Base-by-base conservation (phyloP, 1,140 invertebrate species). In the Platyura marginata region DNA sequence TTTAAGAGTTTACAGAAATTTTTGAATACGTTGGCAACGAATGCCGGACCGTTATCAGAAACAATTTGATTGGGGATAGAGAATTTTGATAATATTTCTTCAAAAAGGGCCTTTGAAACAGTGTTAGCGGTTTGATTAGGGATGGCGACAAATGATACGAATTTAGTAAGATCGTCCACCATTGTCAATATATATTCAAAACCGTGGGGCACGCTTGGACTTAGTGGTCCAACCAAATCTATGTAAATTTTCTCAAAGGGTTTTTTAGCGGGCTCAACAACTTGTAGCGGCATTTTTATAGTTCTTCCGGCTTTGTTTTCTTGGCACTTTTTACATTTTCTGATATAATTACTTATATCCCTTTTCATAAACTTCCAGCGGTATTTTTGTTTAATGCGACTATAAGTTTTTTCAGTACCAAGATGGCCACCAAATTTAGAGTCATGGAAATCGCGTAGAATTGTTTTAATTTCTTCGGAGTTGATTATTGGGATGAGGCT, bases 171-270 rank as follows among this genome's bases (percentile, higher is more conserved):
- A 6, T 22, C 19, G 19, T 40, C 38, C 10, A 6, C 8, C 6
- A 22, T 13, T 6, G 19, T 40, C 5, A 40, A 22, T 19, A 40
- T 21, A 15, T 40, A 40, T 6, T 21, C 20, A 15, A 6, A 19
- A 8, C 19, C 38, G n/a, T n/a, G n/a, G 4, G 4, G 5, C 9
- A 5, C 10, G 4, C 8, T 20, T n/a, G 45, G 32, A 23, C 6
- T 5, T 36, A 55, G 41, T n/a, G 50, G 48, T 19, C 52, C 52
- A 13, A 54, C 50, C 13, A 51, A 46, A 34, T 53, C 51, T 10
- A 51, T 23, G 29, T 44, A 43, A 34, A 52, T 3, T 38, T 43
- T 47, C 46, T 51, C 39, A 21, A 49, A 51, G 10, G 48, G 46
- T 45, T 33, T 45, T 19, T 44, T 21, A 16, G 44, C 43, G 13